Base-by-base conservation (phyloP, 2,113 vertebrate genomes). In the Pipra filicauda region DNA sequence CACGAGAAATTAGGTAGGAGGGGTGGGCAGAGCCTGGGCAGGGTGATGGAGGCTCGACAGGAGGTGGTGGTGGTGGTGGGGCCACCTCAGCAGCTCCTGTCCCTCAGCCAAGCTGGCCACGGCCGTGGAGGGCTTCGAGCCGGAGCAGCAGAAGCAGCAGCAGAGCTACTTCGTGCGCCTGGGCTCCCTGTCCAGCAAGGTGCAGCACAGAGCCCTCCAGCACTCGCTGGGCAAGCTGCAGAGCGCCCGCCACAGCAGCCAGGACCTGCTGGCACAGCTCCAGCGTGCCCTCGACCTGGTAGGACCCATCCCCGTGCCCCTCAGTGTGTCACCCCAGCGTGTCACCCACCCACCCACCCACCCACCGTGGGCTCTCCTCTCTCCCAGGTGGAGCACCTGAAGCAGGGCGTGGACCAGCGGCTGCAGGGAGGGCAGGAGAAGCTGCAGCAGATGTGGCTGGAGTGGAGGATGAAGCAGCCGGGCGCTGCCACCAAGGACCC, bases 131-230 rank as follows among this genome's bases (percentile, higher is more conserved):
- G 96, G 97, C 57, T 98, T 97, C 0, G 98, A 98, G 0, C 27
- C 90, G 2, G 97, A 97, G 70, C 96, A 98, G 64, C 98, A 98
- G 96, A 75, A 82, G 65, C 91, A 86, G 57, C 97, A 95, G 24
- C 97, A 97, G 75, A 98, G 98, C 97, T 99, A 99, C 95, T 99
- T 99, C 0, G 99, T 99, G 62, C 99, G 99, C 24, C 92, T 99
- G 97, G 99, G 99, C n/a, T 99, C 98, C 31, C 98, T 99, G 58
- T 99, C 99, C 0, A 27, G 96, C 27, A 98, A 98, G 61, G 96
- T 99, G 55, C 98, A 91, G 84, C 98, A 99, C 77, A 97, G 99
- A 37, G 99, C 99, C 1, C 98, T 98, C 24, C 98, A 99, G 88
- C 98, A 98, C 67, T 99, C 99, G 2, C 97, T 99, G 89, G 94